phyloP scores from a whole-genome alignment of 2,797 vertebrate species.

The Danio albolineatus region DNA sequence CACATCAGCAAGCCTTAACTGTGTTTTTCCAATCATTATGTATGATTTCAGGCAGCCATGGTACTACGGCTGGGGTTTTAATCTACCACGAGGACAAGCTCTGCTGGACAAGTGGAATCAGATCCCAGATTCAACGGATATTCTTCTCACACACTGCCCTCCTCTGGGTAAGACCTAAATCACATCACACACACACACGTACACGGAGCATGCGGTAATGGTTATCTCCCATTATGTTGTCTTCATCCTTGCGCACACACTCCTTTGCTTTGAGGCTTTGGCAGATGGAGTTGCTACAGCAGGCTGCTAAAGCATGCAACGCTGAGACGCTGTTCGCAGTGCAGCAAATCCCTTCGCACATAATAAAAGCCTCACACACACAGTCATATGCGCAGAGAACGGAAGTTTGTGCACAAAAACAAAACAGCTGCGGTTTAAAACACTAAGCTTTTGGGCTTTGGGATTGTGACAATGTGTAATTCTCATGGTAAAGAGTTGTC shows the following conservation, averaged over 20 bases:
- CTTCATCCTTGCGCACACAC: slow-evolving; percentile 40
- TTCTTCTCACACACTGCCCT: slow-evolving; percentile 96
- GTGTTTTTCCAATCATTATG: slow-evolving; percentile 46
- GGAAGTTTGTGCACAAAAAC: slow-evolving; percentile 43
- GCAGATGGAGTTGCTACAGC: slow-evolving; percentile 87
- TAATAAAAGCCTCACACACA: slow-evolving; percentile 61
- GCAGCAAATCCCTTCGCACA: slow-evolving; percentile 70
- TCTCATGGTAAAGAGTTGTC: slow-evolving; percentile 51
- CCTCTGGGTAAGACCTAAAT: slow-evolving; percentile 87
- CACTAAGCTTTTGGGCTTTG: slow-evolving; percentile 52
- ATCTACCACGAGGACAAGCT: slow-evolving; percentile 93
- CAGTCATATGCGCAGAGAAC: slow-evolving; percentile 20
- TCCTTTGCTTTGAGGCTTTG: slow-evolving; percentile 66
- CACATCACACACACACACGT: slow-evolving; percentile 53
- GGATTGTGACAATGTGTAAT: slow-evolving; percentile 52
- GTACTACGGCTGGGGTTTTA: slow-evolving; percentile 99
- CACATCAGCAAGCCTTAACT: slow-evolving; percentile 34
- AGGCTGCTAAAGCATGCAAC: slow-evolving; percentile 83
- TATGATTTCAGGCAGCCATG: slow-evolving; percentile 90
- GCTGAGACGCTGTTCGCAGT: slow-evolving; percentile 73
- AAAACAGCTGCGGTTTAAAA: slow-evolving; percentile 56
- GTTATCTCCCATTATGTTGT: slow-evolving; percentile 44
- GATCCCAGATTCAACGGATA: slow-evolving; percentile 93
- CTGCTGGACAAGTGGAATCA: slow-evolving; percentile 98
- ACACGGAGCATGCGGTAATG: slow-evolving; percentile 38